phyloP scores from a whole-genome alignment of 2,113 vertebrate genomes.

The Fukomys damarensis region DNA sequence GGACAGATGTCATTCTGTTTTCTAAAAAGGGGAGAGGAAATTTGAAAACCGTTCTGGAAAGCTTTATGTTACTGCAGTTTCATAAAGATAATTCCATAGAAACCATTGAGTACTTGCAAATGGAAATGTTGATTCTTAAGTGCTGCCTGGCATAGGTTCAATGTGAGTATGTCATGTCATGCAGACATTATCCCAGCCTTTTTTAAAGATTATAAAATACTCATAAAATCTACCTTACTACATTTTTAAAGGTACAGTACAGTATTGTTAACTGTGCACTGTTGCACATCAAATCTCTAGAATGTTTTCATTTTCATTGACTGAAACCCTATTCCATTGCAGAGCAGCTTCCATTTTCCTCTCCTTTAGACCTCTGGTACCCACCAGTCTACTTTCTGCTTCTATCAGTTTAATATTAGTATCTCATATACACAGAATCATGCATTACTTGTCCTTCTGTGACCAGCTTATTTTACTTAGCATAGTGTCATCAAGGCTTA shows the following conservation, averaged over 20 bases:
- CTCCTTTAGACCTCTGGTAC: background rate
- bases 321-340: background rate
- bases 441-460: background rate
- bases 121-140: background rate
- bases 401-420: background rate
- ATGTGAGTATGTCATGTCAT: background rate
- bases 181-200: background rate
- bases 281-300: background rate
- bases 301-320: background rate
- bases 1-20: slow-evolving; percentile 12
- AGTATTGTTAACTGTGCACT: background rate
- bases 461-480: background rate
- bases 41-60: slow-evolving; percentile 40
- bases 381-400: background rate
- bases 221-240: background rate
- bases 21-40: background rate
- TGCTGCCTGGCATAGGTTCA: background rate
- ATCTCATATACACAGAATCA: background rate
- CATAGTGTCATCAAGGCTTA: background rate
- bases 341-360: background rate
- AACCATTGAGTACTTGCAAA: background rate
- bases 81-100: background rate
- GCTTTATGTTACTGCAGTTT: background rate
- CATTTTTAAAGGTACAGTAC: background rate
- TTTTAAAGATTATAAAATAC: background rate